A percentile compares a stretch with the other conserved stretches of the same genome.
These are phyloP conservation scores for Nudaria mundana DNA, from an alignment of 2,888 invertebrate species.

Conservation along the genomic window DNA sequence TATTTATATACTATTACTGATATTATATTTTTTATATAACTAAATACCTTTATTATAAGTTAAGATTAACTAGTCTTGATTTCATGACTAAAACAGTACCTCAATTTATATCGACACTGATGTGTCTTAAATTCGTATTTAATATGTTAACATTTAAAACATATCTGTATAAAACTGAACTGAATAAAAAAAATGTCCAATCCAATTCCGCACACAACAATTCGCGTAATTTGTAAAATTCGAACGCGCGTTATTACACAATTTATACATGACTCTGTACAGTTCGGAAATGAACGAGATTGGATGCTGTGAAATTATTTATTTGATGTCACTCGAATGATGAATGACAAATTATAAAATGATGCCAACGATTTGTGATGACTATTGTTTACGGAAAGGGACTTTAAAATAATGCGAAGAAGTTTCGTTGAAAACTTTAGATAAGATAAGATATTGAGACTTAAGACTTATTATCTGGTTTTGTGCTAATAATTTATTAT, in stretches of 20 bases:
- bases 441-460: no score
- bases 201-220: background rate
- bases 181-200: background rate
- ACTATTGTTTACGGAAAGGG: background rate
- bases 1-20: no score
- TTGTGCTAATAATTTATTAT: no score
- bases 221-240: constrained; percentile 16
- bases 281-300: constrained; percentile 23
- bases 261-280: constrained; percentile 14
- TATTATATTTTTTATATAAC: no score
- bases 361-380: background rate
- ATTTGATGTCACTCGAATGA: constrained; percentile 13
- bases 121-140: no score
- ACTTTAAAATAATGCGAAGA: background rate
- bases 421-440: background rate
- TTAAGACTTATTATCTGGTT: no score
- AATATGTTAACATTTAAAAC: no score
- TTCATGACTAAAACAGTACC: no score
- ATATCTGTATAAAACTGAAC: no score
- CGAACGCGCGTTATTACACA: constrained; percentile 14
- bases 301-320: constrained; percentile 21
- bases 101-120: no score
- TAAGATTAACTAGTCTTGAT: no score
- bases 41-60: no score
- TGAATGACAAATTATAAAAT: constrained; percentile 16